phyloP scores from a whole-genome alignment of 2,113 vertebrate genomes.

The Hiodon alosoides region DNA sequence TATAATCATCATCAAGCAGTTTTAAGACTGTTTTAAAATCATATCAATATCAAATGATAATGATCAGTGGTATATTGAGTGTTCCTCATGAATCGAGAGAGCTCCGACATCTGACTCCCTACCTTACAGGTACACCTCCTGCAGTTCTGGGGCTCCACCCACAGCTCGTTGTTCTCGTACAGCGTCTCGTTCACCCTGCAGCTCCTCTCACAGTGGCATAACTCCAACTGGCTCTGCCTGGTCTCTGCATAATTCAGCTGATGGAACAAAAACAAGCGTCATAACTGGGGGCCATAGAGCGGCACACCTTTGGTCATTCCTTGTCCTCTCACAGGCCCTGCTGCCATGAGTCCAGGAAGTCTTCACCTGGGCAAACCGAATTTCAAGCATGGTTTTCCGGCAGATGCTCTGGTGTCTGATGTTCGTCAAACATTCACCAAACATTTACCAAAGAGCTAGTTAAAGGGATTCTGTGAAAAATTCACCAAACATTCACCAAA shows the following conservation, averaged over 20 bases:
- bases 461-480: too few relatives aligned
- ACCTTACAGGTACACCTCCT: slow-evolving; percentile 89
- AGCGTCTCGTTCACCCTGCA: slow-evolving; percentile 79
- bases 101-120: slow-evolving; percentile 31
- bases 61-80: neutral
- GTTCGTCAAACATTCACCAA: too few relatives aligned
- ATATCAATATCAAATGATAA: neutral
- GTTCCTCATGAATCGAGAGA: neutral
- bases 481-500: too few relatives aligned
- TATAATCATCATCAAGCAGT: neutral
- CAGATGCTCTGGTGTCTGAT: too few relatives aligned
- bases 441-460: too few relatives aligned
- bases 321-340: neutral
- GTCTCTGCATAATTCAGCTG: slow-evolving; percentile 93
- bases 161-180: slow-evolving; percentile 83
- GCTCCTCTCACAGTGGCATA: slow-evolving; percentile 89
- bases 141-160: slow-evolving; percentile 89
- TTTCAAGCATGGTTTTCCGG: neutral
- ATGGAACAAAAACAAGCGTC: slow-evolving; percentile 26
- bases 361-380: neutral
- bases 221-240: slow-evolving; percentile 84
- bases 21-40: too few relatives aligned
- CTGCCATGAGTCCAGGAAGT: neutral
- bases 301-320: neutral
- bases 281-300: neutral